Conservation (phyloP, 2,113 vertebrate species). For the Pollachius pollachius region DNA sequence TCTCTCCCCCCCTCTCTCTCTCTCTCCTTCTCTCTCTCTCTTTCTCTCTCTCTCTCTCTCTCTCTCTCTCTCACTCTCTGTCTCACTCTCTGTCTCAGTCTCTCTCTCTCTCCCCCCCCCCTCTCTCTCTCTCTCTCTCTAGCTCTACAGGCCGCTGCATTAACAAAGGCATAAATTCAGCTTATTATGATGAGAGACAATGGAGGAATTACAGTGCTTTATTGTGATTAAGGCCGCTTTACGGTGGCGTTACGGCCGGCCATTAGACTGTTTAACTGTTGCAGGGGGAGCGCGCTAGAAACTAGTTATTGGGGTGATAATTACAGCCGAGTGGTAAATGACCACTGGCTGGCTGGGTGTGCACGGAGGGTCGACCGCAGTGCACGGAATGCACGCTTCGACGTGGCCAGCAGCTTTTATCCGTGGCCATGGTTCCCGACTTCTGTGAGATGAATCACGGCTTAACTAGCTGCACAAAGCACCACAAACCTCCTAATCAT, state of each 20-base stretch:
- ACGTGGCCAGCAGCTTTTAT: too few species aligned
- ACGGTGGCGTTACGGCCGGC: conserved; percentile 70
- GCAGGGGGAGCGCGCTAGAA: conserved; percentile 51
- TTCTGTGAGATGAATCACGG: too few species aligned
- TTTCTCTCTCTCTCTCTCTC: conserved; percentile 17
- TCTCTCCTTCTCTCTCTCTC: background rate
- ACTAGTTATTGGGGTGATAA: conserved; percentile 61
- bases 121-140: conserved; percentile 18
- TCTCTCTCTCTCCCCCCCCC: conserved; percentile 15
- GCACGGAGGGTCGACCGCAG: conserved; percentile 19
- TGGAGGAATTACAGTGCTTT: conserved; percentile 73
- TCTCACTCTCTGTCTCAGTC: conserved; percentile 1
- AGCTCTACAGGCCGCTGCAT: conserved; percentile 51
- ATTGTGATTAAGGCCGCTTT: conserved; percentile 68
- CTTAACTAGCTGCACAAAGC: too few species aligned
- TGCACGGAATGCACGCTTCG: background rate
- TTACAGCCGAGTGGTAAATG: conserved; percentile 55
- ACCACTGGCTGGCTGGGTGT: conserved; percentile 28
- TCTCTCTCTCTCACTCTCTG: background rate
- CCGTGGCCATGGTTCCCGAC: too few species aligned
- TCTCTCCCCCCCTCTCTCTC: too few species aligned
- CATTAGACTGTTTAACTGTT: conserved; percentile 73
- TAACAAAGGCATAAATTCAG: conserved; percentile 66
- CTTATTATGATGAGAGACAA: conserved; percentile 66
- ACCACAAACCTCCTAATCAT: too few species aligned